These are phyloP conservation scores for Dasysyrphus albostriatus DNA, from an alignment of 2,888 invertebrate genomes.

Conservation along the genomic window DNA sequence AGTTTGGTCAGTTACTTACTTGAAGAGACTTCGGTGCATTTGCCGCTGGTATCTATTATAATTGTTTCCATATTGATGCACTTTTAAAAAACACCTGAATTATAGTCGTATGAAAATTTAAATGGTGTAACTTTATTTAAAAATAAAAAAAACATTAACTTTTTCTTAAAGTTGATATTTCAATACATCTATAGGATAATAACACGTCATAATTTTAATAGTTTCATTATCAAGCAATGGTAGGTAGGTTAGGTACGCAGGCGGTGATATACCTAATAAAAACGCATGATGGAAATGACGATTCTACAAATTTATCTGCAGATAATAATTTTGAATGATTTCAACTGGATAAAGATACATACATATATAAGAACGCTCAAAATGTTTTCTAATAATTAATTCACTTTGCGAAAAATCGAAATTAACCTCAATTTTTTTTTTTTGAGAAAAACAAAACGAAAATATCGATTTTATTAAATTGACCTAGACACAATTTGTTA, in stretches of 20 bases:
- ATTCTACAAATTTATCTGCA: background rate
- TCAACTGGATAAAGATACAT: too few species aligned
- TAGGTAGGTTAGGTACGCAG: too few species aligned
- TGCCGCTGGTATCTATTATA: constrained; percentile 1
- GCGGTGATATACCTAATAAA: too few species aligned
- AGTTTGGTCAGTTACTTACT: background rate
- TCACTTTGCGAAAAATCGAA: constrained; percentile 17
- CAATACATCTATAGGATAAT: too few species aligned
- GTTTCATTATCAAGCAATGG: too few species aligned
- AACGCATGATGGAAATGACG: too few species aligned
- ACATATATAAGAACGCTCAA: background rate
- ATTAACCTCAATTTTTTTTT: background rate
- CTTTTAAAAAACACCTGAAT: background rate
- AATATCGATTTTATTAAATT: background rate
- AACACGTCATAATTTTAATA: background rate
- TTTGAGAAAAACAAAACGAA: background rate
- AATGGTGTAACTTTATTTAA: background rate
- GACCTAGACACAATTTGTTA: constrained; percentile 14
- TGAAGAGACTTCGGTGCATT: background rate
- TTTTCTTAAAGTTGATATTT: background rate
- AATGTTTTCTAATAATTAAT: background rate
- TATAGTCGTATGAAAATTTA: background rate
- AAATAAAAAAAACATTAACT: background rate
- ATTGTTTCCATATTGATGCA: background rate
- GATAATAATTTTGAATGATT: background rate